Conservation (phyloP, 2,113 vertebrate species). For the Polypterus bichir region DNA sequence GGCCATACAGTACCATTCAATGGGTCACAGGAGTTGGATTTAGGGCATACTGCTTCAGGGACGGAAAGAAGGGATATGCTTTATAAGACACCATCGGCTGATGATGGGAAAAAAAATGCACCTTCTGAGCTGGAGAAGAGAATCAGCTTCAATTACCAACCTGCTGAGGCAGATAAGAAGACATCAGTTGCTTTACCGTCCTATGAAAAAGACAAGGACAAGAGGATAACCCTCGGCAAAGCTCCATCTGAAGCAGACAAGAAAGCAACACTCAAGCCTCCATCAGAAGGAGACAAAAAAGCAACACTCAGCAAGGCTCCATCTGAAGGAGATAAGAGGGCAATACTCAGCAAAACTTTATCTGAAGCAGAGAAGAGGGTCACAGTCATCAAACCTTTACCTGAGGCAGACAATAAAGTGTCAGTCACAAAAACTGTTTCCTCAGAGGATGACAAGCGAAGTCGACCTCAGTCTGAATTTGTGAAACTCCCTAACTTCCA, state of each 20-base stretch:
- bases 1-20: slow-evolving; percentile 70
- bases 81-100: too few relatives aligned
- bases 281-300: slow-evolving; percentile 50
- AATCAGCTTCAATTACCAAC: too few relatives aligned
- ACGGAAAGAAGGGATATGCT: too few relatives aligned
- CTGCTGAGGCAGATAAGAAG: too few relatives aligned
- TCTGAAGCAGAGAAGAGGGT: slow-evolving; percentile 13
- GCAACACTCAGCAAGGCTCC: slow-evolving; percentile 50
- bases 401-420: neutral
- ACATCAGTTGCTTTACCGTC: too few relatives aligned
- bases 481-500: slow-evolving; percentile 22
- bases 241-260: neutral
- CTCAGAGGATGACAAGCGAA: neutral
- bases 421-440: neutral
- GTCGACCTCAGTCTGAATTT: slow-evolving; percentile 21
- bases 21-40: slow-evolving; percentile 27
- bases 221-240: slow-evolving; percentile 18
- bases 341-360: slow-evolving; percentile 22
- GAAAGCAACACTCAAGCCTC: slow-evolving; percentile 32
- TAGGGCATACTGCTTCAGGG: too few relatives aligned
- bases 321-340: slow-evolving; percentile 58
- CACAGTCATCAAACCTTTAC: neutral
- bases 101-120: too few relatives aligned
- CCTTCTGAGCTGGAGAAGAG: too few relatives aligned
- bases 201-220: too few relatives aligned